Evolutionary conservation across 2,888 invertebrate genomes (phyloP).

Genomic region (Busseola fusca): DNA sequence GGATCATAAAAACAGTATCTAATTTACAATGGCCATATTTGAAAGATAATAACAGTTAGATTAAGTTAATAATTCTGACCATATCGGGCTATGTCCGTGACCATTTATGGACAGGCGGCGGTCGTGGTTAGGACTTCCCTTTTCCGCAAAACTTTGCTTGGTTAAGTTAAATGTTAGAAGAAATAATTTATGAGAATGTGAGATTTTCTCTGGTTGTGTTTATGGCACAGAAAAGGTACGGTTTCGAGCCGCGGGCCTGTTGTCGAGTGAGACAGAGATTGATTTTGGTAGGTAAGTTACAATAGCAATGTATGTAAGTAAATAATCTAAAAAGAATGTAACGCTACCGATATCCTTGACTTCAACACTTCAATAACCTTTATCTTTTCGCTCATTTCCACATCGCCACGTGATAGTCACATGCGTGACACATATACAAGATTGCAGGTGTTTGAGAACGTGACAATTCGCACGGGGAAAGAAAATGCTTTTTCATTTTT

Average conservation of each 20-base stretch:
- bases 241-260: background rate
- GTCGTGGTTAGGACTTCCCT: slow-evolving; percentile 54
- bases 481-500: background rate
- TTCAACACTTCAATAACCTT: slow-evolving; percentile 33
- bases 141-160: slow-evolving; percentile 55
- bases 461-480: slow-evolving; percentile 12
- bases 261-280: background rate
- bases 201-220: background rate
- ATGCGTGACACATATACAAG: slow-evolving; percentile 26
- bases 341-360: slow-evolving; percentile 23
- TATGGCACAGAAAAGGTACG: background rate
- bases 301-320: background rate
- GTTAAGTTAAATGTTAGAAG: slow-evolving; percentile 36
- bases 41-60: slow-evolving; percentile 56
- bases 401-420: slow-evolving; percentile 33
- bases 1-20: slow-evolving; percentile 50
- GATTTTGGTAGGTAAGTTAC: background rate
- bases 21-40: slow-evolving; percentile 59
- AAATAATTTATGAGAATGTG: slow-evolving; percentile 9
- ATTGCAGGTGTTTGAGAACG: slow-evolving; percentile 40
- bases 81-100: slow-evolving; percentile 42
- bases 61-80: slow-evolving; percentile 60
- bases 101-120: slow-evolving; percentile 36
- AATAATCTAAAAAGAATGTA: slow-evolving; percentile 19
- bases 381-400: slow-evolving; percentile 54